Evolutionary conservation across 1,140 invertebrate genomes (phyloP).

Genomic region (Propsilocerus akamusi): DNA sequence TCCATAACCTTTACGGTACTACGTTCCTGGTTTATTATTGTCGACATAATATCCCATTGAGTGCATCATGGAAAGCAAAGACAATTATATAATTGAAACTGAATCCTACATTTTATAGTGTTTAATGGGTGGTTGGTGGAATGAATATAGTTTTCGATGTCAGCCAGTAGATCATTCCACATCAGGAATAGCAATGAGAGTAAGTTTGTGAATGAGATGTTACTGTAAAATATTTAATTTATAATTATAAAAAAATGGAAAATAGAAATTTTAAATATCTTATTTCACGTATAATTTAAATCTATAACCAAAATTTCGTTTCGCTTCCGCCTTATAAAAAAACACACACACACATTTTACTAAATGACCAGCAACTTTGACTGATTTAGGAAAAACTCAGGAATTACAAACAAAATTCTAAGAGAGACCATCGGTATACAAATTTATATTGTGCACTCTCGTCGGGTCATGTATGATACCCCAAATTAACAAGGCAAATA

Average conservation of each 20-base stretch:
- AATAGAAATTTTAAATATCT: background rate
- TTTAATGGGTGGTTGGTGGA: conserved; percentile 55
- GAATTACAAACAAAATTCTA: background rate
- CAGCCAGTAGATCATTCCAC: conserved; percentile 73
- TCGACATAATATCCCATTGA: too few relatives aligned
- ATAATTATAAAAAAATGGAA: too few relatives aligned
- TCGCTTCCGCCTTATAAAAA: background rate
- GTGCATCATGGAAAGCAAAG: too few relatives aligned
- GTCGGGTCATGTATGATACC: too few relatives aligned
- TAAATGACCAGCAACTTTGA: conserved; percentile 2
- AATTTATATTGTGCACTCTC: too few relatives aligned
- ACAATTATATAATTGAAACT: too few relatives aligned
- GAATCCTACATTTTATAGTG: conserved; percentile 29
- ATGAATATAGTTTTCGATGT: conserved; percentile 66
- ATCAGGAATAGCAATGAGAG: conserved; percentile 53
- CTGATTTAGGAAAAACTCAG: background rate
- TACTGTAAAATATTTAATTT: too few relatives aligned
- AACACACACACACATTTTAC: background rate
- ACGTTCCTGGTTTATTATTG: too few relatives aligned
- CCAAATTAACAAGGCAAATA: too few relatives aligned
- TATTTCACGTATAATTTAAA: background rate
- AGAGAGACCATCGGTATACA: background rate
- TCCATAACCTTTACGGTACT: too few relatives aligned
- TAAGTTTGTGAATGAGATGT: conserved; percentile 32
- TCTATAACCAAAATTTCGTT: background rate